Conservation (phyloP, 2,113 vertebrate genomes). For the Sarotherodon lohbergeri region DNA sequence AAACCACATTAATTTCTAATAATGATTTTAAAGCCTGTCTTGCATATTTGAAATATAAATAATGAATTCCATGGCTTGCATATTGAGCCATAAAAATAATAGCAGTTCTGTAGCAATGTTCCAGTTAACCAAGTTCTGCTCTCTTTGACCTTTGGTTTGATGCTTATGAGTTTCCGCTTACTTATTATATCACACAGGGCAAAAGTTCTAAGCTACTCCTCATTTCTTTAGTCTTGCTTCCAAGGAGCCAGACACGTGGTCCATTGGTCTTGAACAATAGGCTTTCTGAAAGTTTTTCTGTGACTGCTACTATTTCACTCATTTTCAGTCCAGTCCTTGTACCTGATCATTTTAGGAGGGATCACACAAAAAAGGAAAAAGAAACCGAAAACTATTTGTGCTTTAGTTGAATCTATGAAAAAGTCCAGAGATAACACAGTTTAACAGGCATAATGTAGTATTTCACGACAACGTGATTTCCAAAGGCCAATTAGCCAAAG, state of each 20-base stretch:
- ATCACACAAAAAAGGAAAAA: background rate
- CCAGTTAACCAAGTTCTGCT: background rate
- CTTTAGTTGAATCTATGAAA: background rate
- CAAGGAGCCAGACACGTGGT: background rate
- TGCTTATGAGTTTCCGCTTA: background rate
- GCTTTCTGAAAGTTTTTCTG: background rate
- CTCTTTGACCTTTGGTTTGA: background rate
- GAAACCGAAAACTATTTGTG: background rate
- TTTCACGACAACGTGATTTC: accelerated
- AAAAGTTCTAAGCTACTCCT: background rate
- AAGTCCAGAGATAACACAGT: background rate
- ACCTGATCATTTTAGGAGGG: background rate
- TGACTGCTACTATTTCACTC: background rate
- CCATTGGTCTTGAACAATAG: background rate
- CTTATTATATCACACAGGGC: background rate
- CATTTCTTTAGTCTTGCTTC: background rate
- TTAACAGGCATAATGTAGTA: background rate
- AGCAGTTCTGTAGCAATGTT: background rate
- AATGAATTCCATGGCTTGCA: background rate
- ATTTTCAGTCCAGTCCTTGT: background rate
- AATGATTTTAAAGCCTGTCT: background rate
- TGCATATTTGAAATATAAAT: background rate
- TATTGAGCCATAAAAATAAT: background rate
- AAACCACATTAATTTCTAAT: background rate
- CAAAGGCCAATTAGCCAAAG: too few relatives aligned